Conservation (phyloP, 2,888 invertebrate species). For the Hecatera dysodea region DNA sequence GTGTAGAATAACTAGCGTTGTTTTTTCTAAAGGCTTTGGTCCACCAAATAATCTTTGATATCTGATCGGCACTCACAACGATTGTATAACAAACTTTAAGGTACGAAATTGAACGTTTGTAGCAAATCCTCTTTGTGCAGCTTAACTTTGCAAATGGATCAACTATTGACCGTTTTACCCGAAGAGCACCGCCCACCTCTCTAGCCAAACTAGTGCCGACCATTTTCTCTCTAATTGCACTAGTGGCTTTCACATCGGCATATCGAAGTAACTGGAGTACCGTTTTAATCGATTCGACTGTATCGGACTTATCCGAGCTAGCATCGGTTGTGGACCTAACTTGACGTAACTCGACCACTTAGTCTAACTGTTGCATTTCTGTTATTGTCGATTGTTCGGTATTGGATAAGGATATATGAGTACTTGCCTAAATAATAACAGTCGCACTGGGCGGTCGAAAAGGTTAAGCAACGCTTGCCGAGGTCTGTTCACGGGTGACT, state of each 20-base stretch:
- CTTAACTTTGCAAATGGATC: conserved; percentile 4
- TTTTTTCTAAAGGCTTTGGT: background rate
- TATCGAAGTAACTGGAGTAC: conserved; percentile 29
- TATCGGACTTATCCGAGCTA: conserved; percentile 50
- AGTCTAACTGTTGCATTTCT: conserved; percentile 50
- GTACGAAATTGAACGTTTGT: background rate
- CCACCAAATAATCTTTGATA: background rate
- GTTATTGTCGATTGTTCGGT: conserved; percentile 13
- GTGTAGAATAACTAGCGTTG: no score
- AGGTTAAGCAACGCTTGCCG: no score
- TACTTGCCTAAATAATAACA: no score
- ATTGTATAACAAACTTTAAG: conserved; percentile 1
- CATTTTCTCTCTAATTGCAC: conserved; percentile 36
- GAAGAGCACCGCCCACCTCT: background rate
- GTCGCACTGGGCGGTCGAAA: no score
- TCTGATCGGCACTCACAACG: conserved; percentile 16
- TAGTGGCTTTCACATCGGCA: conserved; percentile 25
- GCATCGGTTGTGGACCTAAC: conserved; percentile 33
- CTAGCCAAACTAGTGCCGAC: background rate
- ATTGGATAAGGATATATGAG: conserved; percentile 3
- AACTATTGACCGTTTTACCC: no score
- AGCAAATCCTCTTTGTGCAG: background rate
- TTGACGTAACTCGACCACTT: conserved; percentile 27
- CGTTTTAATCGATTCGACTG: conserved; percentile 57
- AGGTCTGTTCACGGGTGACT: no score